Base-by-base conservation (phyloP, 2,113 vertebrate genomes). In the Lepisosteus osseus region DNA sequence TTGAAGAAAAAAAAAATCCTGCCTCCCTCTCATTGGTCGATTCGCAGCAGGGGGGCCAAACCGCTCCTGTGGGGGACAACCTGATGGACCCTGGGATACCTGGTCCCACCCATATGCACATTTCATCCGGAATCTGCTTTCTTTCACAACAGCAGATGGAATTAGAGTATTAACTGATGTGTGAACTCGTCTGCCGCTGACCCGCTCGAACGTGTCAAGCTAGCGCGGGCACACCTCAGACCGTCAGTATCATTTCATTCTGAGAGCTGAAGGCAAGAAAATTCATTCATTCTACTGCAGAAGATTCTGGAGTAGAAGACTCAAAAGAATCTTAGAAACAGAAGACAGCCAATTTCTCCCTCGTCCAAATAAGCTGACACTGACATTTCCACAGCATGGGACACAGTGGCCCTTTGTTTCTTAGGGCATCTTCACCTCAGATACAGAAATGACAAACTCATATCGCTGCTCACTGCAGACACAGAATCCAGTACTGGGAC, bases 31-130 rank as follows among this genome's bases (percentile, higher is more conserved):
- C 13, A 79, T 75, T 76, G 75, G 72, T 76, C 74, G 42, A 75
- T 74, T 56, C 14, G 70, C 13, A 69, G 54, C 9, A 54, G 55
- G 54, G 67, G 14, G 44, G 61, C 45, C 65, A 7, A 56, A 47
- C 65, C 64, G 41, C 65, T 67, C 61, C 61, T 67, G 55, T 67
- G 14, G 44, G 69, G 65, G 29, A 57, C 14, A 71, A 43, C 68
- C 69, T 64, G 69, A 59, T 55, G 64, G 66, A 74, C 77, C 72
- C 73, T 76, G 65, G 70, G 55, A 75, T 75, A 72, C 79, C 80
- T 86, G 86, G 83, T 29, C 86, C 88, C 84, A 78, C 77, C 83
- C 72, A 29, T 76, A 29, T 82, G 77, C 82, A 64, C 67, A 68
- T 81, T 72, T 82, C 69, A 55, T 81, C 77, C 29, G 9, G 47